Conservation (phyloP, 2,113 vertebrate genomes). For the Loxodonta africana region DNA sequence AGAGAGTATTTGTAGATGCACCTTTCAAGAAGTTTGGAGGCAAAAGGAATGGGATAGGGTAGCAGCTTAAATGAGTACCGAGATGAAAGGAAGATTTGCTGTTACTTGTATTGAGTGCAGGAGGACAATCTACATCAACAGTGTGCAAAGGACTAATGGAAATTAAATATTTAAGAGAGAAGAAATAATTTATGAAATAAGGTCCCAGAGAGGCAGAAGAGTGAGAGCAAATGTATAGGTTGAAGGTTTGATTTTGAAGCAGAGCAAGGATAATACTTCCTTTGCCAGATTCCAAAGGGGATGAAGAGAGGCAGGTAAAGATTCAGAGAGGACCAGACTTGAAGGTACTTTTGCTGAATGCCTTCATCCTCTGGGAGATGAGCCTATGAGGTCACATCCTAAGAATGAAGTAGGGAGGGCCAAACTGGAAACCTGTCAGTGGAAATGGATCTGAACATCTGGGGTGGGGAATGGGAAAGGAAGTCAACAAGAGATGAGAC, state of each 20-base stretch:
- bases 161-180: background rate
- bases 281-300: background rate
- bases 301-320: background rate
- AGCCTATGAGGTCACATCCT: background rate
- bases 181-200: conserved; percentile 1
- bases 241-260: background rate
- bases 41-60: background rate
- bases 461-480: background rate
- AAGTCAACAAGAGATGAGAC: background rate
- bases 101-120: background rate
- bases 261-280: background rate
- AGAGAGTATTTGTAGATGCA: background rate
- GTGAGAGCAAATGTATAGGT: background rate
- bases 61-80: background rate
- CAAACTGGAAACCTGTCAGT: background rate
- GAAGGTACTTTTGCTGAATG: background rate
- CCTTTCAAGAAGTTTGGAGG: background rate
- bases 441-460: background rate
- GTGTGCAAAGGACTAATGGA: background rate
- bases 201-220: background rate
- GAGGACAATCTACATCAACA: background rate
- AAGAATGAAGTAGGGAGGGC: background rate
- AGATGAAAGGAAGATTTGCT: conserved; percentile 19
- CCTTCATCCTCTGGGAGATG: background rate
- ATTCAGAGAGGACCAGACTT: background rate